Evolutionary conservation across 1,140 invertebrate genomes (phyloP), one percentile per base, ranked within the genome.

Genomic region (Nephila pilipes): DNA sequence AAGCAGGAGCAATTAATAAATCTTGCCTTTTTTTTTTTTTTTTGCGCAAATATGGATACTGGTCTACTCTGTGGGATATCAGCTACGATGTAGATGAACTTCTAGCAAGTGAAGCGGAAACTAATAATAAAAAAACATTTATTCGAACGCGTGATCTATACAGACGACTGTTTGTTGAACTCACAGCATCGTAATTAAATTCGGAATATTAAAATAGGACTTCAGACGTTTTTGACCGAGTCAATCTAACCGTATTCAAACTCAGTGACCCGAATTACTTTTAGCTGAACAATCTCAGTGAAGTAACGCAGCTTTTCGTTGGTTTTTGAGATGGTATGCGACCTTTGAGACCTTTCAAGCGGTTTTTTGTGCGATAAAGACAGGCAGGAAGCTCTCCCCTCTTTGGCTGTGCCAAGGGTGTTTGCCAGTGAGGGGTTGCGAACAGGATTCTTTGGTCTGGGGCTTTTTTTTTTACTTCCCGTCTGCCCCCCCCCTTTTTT

Each of bases 341-440:
- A 83, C 80, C 80, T 83, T n/a, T 5, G 22, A 14, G 38, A 55
- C 80, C 38, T 54, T 83, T 29, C 14, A 22, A 83, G n/a, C 46
- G 80, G 2, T 83, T 83, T 83, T 55, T 83, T 38, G 80, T 83
- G 80, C 80, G n/a, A 55, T 83, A 55, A 83, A 83, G 38, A 20
- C 10, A 83, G 46, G 54, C 80, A 83, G 80, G 80, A 83, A 83
- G 80, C 22, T 2, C 10, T 81, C 22, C 20, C 69, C 32, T 54
- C 75, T 38, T 22, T 10, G 38, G 10, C n/a, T 54, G 25, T 83
- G 38, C 2, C 12, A 2, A 6, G 54, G n/a, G 38, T 29, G 16
- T 18, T 60, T 60, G 14, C 29, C 29, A 18, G 65, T 2, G 65
- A 10, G 14, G 29, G 16, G 65, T 32, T 36, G 25, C 12, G 29